These are phyloP conservation scores for Coenonympha arcania DNA, from an alignment of 2,888 invertebrate genomes.

Conservation along the genomic window DNA sequence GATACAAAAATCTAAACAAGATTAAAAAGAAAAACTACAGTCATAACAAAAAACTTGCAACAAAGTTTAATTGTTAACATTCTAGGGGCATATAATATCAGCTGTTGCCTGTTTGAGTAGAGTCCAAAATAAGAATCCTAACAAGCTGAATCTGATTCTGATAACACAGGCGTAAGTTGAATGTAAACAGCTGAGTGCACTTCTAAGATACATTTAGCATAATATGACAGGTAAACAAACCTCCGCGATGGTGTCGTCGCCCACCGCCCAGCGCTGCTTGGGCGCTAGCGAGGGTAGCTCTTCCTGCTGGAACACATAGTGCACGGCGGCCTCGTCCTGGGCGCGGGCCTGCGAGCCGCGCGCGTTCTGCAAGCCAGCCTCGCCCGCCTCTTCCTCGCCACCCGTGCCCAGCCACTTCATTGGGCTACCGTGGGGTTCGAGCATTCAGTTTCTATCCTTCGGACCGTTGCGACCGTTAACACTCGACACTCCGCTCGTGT, in stretches of 20 bases:
- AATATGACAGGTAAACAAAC: conserved; percentile 74
- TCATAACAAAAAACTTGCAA: background rate
- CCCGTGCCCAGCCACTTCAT: conserved; percentile 86
- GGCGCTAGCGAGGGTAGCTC: conserved; percentile 82
- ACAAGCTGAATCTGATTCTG: too few relatives aligned
- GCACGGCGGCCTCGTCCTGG: conserved; percentile 90
- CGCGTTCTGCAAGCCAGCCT: conserved; percentile 74
- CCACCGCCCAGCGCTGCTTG: conserved; percentile 90
- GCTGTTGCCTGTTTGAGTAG: too few relatives aligned
- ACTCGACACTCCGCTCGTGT: conserved; percentile 44
- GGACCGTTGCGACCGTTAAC: conserved; percentile 54
- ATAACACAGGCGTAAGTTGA: too few relatives aligned
- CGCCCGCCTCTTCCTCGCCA: conserved; percentile 77
- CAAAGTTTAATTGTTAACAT: background rate
- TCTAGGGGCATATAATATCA: background rate
- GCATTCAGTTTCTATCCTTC: conserved; percentile 70
- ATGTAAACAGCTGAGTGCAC: conserved; percentile 4
- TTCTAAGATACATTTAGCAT: too few relatives aligned
- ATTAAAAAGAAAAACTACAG: too few relatives aligned
- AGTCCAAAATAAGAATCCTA: background rate
- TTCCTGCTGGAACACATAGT: conserved; percentile 91
- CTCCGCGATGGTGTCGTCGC: conserved; percentile 90
- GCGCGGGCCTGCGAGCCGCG: conserved; percentile 80
- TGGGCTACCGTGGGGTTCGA: conserved; percentile 76
- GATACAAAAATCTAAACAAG: too few relatives aligned